Evolutionary conservation across 2,888 invertebrate genomes (phyloP).

Genomic region (Drosophila pegasa): DNA sequence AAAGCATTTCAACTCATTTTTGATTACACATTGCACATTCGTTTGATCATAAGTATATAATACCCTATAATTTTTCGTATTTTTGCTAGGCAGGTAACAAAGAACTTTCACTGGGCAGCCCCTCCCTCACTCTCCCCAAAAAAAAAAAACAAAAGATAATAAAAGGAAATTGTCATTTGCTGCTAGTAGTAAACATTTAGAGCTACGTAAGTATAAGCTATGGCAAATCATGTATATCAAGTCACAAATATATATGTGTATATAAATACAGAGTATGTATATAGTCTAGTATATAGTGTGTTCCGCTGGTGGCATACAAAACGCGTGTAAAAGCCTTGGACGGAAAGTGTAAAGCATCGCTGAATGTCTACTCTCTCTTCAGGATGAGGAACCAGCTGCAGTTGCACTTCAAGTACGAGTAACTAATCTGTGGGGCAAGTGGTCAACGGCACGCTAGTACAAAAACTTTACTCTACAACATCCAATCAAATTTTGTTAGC

Average conservation of each 20-base stretch:
- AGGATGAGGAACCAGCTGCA: conserved; percentile 36
- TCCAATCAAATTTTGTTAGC: conserved; percentile 25
- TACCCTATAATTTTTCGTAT: conserved; percentile 24
- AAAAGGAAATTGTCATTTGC: conserved; percentile 1
- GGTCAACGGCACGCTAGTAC: conserved; percentile 40
- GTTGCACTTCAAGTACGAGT: conserved; percentile 45
- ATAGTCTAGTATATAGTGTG: conserved; percentile 24
- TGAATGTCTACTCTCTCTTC: conserved; percentile 6
- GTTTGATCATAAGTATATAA: conserved; percentile 26
- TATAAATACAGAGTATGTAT: conserved; percentile 19
- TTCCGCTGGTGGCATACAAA: conserved; percentile 40
- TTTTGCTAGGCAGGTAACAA: conserved; percentile 54
- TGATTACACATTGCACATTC: conserved; percentile 54
- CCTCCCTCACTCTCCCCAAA: background rate
- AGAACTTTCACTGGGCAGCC: conserved; percentile 45
- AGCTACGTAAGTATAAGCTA: conserved; percentile 43
- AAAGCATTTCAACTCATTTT: conserved; percentile 57
- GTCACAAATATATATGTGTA: conserved; percentile 52
- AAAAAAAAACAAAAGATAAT: background rate
- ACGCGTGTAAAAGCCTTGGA: conserved; percentile 57
- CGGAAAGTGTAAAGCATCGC: conserved; percentile 64
- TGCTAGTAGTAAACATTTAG: conserved; percentile 11
- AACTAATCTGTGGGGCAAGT: conserved; percentile 48
- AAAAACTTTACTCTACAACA: conserved; percentile 23
- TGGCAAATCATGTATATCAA: conserved; percentile 61